Evolutionary conservation across 2,113 vertebrate genomes (phyloP).

Genomic region (Oryzias curvinotus): DNA sequence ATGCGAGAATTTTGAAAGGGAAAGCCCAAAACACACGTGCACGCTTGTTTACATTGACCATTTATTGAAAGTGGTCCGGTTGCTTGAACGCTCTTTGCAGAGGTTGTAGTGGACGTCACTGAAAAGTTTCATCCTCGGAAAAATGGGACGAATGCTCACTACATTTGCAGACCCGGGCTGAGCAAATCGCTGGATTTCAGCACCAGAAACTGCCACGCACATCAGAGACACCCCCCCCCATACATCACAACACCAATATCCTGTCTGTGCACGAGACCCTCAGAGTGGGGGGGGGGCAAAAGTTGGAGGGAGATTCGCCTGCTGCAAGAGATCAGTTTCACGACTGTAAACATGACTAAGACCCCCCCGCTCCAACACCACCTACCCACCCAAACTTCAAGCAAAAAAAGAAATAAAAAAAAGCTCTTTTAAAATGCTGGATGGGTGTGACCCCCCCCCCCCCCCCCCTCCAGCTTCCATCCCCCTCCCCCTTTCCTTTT

Average conservation of each 20-base stretch:
- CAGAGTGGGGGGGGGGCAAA: not conserved
- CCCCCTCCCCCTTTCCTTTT: conserved; percentile 55
- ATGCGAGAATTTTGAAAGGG: too few species aligned
- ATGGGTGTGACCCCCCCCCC: conserved; percentile 31
- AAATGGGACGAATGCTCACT: too few species aligned
- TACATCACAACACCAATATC: conserved; percentile 39
- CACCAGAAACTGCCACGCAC: not conserved
- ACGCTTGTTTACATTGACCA: too few species aligned
- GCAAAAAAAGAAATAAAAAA: conserved; percentile 52
- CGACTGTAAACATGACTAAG: conserved; percentile 61
- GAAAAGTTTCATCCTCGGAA: too few species aligned
- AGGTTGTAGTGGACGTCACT: too few species aligned
- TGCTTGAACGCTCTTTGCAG: too few species aligned
- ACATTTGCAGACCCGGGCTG: too few species aligned
- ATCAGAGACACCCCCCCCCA: not conserved
- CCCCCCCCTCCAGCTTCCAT: not conserved
- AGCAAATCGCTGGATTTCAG: too few species aligned
- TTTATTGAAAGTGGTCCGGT: too few species aligned
- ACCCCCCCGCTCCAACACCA: not conserved
- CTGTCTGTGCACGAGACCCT: conserved; percentile 14
- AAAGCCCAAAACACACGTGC: too few species aligned
- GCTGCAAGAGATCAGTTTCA: conserved; percentile 69
- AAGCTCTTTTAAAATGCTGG: conserved; percentile 61
- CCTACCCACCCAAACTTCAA: not conserved
- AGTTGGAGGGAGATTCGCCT: conserved; percentile 34